These are phyloP conservation scores for Porites australiensis DNA, from an alignment of 64 coral and sea anemone species.

Conservation along the genomic window DNA sequence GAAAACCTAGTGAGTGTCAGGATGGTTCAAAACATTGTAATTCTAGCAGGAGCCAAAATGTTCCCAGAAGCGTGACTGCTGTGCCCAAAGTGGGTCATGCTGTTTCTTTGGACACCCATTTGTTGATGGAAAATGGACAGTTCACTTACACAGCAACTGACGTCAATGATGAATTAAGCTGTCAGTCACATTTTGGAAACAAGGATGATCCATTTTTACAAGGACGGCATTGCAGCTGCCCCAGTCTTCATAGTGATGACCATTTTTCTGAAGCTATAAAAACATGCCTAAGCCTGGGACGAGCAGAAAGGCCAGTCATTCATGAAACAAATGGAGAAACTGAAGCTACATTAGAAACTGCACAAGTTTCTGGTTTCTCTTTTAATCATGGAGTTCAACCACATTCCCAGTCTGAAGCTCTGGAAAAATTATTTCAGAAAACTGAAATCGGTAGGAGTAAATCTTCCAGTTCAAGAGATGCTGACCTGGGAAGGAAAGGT, in stretches of 20 bases:
- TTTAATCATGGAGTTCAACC: background rate
- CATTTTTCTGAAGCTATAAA: constrained; percentile 57
- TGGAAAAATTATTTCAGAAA: constrained; percentile 2
- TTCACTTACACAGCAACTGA: background rate
- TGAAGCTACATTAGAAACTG: background rate
- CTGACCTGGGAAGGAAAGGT: background rate
- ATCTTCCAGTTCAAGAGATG: background rate
- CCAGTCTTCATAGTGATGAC: constrained; percentile 52
- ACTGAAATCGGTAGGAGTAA: background rate
- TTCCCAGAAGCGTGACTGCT: background rate
- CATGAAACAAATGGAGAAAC: background rate
- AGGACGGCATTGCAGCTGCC: constrained; percentile 83
- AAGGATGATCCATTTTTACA: constrained; percentile 68
- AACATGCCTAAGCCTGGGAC: constrained; percentile 65
- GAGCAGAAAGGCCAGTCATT: background rate
- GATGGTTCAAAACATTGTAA: background rate
- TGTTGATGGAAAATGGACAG: constrained; percentile 16
- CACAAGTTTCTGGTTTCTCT: background rate
- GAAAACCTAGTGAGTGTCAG: background rate
- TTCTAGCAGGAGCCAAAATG: background rate
- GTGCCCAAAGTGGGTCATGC: constrained; percentile 32
- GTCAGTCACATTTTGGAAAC: background rate
- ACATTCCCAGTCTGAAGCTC: constrained; percentile 3
- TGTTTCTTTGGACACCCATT: constrained; percentile 65
- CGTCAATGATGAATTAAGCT: background rate